phyloP scores from a whole-genome alignment of 2,113 vertebrate species.

The Tamias sibiricus region DNA sequence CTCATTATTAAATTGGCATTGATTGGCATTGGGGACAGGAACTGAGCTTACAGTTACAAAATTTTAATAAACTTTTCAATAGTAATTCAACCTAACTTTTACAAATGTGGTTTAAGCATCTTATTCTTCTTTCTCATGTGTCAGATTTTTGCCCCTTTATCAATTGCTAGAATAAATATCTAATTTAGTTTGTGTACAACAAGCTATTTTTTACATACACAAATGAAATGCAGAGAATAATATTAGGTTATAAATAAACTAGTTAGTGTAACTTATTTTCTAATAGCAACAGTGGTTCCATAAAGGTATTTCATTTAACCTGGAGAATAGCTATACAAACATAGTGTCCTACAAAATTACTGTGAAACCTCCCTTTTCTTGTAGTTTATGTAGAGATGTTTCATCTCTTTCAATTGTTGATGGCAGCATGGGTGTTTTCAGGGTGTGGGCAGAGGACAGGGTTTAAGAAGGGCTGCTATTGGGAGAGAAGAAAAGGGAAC shows the following conservation, averaged over 20 bases:
- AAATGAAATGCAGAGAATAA: not conserved
- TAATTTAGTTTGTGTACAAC: not conserved
- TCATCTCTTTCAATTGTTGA: not conserved
- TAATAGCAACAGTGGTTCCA: not conserved
- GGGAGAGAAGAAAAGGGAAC: not conserved
- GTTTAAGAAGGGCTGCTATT: not conserved
- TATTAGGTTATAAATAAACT: not conserved
- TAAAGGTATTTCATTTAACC: not conserved
- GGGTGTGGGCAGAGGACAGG: not conserved
- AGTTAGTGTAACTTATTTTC: not conserved
- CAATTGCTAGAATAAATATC: constrained; percentile 9
- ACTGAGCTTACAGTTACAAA: too few species aligned
- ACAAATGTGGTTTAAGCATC: not conserved
- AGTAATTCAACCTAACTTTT: not conserved
- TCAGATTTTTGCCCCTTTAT: not conserved
- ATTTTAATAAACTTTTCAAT: not conserved
- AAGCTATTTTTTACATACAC: not conserved
- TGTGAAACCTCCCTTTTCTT: not conserved
- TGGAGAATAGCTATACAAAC: not conserved
- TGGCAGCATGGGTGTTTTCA: not conserved
- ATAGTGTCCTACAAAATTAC: rapidly evolving
- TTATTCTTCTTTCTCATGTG: not conserved
- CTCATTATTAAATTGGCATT: too few species aligned
- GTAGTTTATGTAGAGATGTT: not conserved
- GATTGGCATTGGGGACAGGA: too few species aligned